Percentiles rank a stretch among this genome's conserved stretches.
phyloP scores from a whole-genome alignment of 2,888 invertebrate species.

The Acrocera orbiculus region DNA sequence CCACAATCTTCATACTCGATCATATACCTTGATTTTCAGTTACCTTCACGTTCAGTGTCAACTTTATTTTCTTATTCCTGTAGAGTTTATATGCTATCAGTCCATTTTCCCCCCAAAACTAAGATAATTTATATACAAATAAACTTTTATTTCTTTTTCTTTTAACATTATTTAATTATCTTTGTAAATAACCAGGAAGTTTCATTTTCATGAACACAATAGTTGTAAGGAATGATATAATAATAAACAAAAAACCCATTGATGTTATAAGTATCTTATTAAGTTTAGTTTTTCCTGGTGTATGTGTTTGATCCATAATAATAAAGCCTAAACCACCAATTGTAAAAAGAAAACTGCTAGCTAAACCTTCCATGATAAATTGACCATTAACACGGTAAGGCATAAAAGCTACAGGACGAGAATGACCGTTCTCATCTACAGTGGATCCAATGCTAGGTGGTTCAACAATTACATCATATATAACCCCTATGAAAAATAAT shows the following conservation, averaged over 20 bases:
- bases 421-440: slow-evolving; percentile 94
- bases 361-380: slow-evolving; percentile 98
- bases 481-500: slow-evolving; percentile 52
- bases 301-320: slow-evolving; percentile 83
- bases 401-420: slow-evolving; percentile 94
- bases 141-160: too few relatives aligned
- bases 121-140: too few relatives aligned
- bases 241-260: slow-evolving; percentile 79
- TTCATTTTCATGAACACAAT: slow-evolving; percentile 99
- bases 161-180: slow-evolving; percentile 12
- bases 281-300: slow-evolving; percentile 67
- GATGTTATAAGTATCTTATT: slow-evolving; percentile 64
- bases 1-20: too few relatives aligned
- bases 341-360: slow-evolving; percentile 92
- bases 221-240: slow-evolving; percentile 88
- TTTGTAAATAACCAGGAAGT: slow-evolving; percentile 64
- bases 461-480: slow-evolving; percentile 98
- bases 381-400: slow-evolving; percentile 97
- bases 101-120: too few relatives aligned
- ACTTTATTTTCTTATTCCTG: too few relatives aligned
- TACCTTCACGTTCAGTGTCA: too few relatives aligned
- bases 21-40: too few relatives aligned
- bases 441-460: slow-evolving; percentile 96
- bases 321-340: slow-evolving; percentile 93
- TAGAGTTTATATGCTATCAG: too few relatives aligned